Evolutionary conservation across 2,113 vertebrate species (phyloP), one percentile per base, ranked within the genome.

Genomic region (Calyptomena viridis): DNA sequence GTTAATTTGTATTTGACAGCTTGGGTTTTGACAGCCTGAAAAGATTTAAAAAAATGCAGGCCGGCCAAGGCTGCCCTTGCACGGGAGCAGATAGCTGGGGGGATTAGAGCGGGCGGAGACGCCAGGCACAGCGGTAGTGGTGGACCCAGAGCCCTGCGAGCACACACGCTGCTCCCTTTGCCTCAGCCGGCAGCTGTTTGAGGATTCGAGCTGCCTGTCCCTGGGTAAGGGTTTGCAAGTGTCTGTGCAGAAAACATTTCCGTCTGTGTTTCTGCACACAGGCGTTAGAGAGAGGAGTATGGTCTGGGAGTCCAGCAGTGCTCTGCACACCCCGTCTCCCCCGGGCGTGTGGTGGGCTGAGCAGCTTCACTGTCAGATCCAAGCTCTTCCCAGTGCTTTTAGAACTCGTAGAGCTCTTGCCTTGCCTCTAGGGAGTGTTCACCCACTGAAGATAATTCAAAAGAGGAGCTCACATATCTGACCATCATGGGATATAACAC

Each of bases 1-100:
- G 79, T 71, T 94, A 46, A 81, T 75, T 83, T 85, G 78, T 87
- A 63, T 85, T 95, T 94, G 93, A 95, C 84, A 89, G 85, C 85
- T 84, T 94, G 92, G 59, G 69, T 55, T 87, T 87, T 90, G 87
- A 92, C 92, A 95, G 90, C 19, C 30, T 90, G 85, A 64, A 91
- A 77, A 92, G 87, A 87, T 90, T 86, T 2, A n/a, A 64, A 84
- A 69, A 88, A 66, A 20, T 2, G 67, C 68, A 85, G 50, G 68
- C 59, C n/a, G 81, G 86, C 16, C 64, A 4, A 72, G 64, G 44
- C 52, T 60, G 14, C 56, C 74, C 90, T 64, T 71, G 59, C 33
- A 8, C 63, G 68, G 50, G 30, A 59, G 72, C 71, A 69, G 85
- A 71, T 52, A 95, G 63, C 16, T 8, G 47, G 95, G 82, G 72